A percentile compares a stretch with the other conserved stretches of the same genome.
Evolutionary conservation across 2,113 vertebrate genomes (phyloP).

Genomic region (Xiphias gladius): DNA sequence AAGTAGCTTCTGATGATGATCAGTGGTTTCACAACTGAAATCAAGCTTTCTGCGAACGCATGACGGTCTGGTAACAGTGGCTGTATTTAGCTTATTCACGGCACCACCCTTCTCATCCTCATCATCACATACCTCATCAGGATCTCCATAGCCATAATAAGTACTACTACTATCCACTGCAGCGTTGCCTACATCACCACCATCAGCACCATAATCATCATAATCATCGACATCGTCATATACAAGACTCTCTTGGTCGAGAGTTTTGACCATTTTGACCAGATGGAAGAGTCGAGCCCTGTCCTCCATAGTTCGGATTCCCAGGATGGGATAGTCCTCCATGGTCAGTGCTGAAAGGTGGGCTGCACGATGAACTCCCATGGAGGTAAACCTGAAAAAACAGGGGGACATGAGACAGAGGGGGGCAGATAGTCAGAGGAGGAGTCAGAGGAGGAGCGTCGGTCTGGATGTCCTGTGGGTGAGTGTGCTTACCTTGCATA

Average conservation of each 20-base stretch:
- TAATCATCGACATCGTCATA: constrained; percentile 7
- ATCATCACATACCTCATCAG: constrained; percentile 46
- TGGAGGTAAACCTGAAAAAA: constrained; percentile 80
- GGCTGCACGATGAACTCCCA: constrained; percentile 85
- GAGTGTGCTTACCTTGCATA: constrained; percentile 83
- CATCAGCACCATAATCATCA: not conserved
- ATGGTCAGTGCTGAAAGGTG: constrained; percentile 87
- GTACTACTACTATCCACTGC: constrained; percentile 10
- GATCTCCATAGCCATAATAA: constrained; percentile 48
- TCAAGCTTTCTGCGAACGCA: constrained; percentile 84
- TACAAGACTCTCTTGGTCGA: constrained; percentile 72
- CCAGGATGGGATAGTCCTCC: constrained; percentile 89
- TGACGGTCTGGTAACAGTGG: constrained; percentile 58
- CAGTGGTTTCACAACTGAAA: constrained; percentile 76
- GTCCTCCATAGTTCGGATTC: constrained; percentile 87
- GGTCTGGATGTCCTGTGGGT: not conserved
- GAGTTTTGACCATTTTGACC: constrained; percentile 88
- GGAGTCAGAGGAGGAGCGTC: not conserved
- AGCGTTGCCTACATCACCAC: constrained; percentile 42
- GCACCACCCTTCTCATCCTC: constrained; percentile 8
- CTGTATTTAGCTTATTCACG: not conserved
- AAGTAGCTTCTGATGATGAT: constrained; percentile 12
- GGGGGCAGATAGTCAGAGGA: not conserved
- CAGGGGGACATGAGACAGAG: not conserved
- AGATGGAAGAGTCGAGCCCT: constrained; percentile 90